These are phyloP conservation scores for Styela clava DNA, from an alignment of 23 tunicate species.

Conservation along the genomic window DNA sequence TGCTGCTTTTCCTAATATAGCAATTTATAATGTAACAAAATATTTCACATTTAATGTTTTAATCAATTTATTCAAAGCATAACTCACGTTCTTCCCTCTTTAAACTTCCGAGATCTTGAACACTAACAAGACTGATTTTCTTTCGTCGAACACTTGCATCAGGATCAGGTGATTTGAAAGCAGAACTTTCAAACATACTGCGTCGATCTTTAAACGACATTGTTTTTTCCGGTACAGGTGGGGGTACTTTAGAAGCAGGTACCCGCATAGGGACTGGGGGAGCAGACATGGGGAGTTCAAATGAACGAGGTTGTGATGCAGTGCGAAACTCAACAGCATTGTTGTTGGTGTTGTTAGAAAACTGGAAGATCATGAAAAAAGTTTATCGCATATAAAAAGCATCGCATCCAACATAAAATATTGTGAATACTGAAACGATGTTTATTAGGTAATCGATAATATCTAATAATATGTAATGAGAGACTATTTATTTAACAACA, in stretches of 20 bases:
- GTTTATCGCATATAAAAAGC: no score
- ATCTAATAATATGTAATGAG: no score
- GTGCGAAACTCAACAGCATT: not conserved
- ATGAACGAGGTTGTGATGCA: conserved; percentile 4
- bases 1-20: no score
- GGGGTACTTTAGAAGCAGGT: conserved; percentile 18
- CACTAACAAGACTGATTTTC: conserved; percentile 87
- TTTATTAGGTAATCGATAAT: no score
- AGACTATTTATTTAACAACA: no score
- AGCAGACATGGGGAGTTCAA: conserved; percentile 17
- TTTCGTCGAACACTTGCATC: conserved; percentile 44
- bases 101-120: conserved; percentile 77
- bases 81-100: conserved; percentile 79
- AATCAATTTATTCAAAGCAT: no score
- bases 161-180: conserved; percentile 29
- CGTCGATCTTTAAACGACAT: conserved; percentile 85
- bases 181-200: conserved; percentile 64
- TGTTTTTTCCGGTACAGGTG: conserved; percentile 28
- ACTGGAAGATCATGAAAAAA: no score
- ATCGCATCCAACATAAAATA: no score
- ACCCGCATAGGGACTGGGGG: conserved; percentile 9
- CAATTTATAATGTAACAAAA: no score
- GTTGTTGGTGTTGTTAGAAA: conserved; percentile 17
- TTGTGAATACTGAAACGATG: no score
- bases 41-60: no score